Evolutionary conservation across 2,888 invertebrate species (phyloP).

Genomic region (Globia sparganii): DNA sequence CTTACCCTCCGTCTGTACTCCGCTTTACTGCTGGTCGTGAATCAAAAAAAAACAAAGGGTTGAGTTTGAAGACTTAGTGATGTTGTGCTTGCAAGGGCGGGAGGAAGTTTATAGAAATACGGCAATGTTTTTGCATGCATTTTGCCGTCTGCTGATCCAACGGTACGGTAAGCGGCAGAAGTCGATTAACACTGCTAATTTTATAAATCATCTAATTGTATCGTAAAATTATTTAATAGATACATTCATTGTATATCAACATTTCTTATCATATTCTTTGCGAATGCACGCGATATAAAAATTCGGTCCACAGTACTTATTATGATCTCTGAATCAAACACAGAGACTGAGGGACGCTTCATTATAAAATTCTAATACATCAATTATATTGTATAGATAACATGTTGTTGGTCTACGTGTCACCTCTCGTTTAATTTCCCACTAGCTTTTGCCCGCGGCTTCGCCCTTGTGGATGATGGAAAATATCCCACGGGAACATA

Average conservation of each 20-base stretch:
- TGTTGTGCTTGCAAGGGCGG: slow-evolving; percentile 8
- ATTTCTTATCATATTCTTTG: background rate
- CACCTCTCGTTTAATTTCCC: background rate
- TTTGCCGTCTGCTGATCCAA: background rate
- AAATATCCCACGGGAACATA: no score
- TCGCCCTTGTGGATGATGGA: no score
- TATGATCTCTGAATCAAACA: background rate
- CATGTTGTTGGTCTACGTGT: background rate
- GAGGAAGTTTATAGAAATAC: background rate
- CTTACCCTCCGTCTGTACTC: slow-evolving; percentile 2
- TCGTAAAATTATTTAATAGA: background rate
- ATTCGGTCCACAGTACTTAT: background rate
- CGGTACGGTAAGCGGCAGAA: background rate
- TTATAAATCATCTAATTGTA: background rate
- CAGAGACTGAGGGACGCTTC: background rate
- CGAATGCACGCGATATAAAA: no score
- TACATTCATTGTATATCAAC: background rate
- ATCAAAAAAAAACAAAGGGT: slow-evolving; percentile 32
- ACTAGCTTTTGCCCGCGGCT: no score
- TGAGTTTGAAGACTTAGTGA: slow-evolving; percentile 12
- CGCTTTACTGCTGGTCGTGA: slow-evolving; percentile 19
- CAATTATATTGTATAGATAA: background rate
- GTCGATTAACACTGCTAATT: background rate
- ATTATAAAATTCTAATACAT: background rate
- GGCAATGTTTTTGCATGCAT: background rate